Percentiles rank a stretch among this genome's conserved stretches.
Conservation (phyloP, 2,797 vertebrate genomes). For the Pseudochromis fuscus region DNA sequence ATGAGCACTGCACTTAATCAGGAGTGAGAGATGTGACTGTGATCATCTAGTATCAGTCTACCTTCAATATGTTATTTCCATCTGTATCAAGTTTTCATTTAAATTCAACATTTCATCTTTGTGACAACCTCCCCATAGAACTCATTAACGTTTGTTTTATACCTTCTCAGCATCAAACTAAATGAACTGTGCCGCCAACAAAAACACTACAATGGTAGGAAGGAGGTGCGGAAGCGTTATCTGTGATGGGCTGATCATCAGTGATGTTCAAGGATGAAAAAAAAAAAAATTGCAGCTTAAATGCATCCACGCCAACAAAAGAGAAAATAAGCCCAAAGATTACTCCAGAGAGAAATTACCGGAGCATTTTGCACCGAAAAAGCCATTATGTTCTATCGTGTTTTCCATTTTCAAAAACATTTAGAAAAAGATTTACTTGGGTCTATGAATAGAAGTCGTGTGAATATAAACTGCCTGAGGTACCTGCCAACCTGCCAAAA, state of each 20-base stretch:
- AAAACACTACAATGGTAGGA: not conserved
- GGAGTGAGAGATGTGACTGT: not conserved
- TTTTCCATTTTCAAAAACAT: constrained; percentile 48
- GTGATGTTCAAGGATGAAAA: constrained; percentile 7
- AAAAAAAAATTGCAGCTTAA: constrained; percentile 4
- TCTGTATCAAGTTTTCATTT: not conserved
- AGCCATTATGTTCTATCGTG: constrained; percentile 34
- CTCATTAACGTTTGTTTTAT: constrained; percentile 21
- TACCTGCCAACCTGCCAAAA: constrained; percentile 55
- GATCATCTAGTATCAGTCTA: no score
- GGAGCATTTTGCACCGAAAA: constrained; percentile 23
- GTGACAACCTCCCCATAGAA: not conserved
- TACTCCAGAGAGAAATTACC: constrained; percentile 42
- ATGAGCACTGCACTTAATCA: constrained; percentile 5
- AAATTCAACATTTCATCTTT: constrained; percentile 3
- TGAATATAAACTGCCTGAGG: constrained; percentile 62
- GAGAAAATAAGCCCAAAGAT: constrained; percentile 34
- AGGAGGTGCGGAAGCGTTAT: not conserved
- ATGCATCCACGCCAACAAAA: constrained; percentile 42
- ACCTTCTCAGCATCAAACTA: constrained; percentile 13
- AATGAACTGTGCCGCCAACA: constrained; percentile 19
- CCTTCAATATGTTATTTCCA: constrained; percentile 5
- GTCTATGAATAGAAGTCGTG: constrained; percentile 49
- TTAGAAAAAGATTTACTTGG: constrained; percentile 51
- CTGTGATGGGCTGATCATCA: constrained; percentile 7